Percentiles rank a stretch among this genome's conserved stretches.
These are phyloP conservation scores for Cyanocitta stelleri DNA, from an alignment of 2,113 vertebrate species.

Conservation along the genomic window DNA sequence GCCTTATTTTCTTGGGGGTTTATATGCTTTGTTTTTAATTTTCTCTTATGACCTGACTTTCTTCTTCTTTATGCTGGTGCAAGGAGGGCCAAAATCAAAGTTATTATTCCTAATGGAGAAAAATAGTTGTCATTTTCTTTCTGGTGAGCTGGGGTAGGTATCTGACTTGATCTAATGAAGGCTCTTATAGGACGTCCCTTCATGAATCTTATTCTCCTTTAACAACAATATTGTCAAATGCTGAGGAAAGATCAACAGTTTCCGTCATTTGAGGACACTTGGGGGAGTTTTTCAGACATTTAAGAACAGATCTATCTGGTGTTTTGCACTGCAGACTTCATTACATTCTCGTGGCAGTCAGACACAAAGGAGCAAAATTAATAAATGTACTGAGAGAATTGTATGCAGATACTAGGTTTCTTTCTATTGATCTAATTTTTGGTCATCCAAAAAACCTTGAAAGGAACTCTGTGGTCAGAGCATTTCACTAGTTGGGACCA, in stretches of 20 bases:
- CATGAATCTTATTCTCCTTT: background rate
- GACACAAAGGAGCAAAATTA: background rate
- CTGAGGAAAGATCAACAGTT: background rate
- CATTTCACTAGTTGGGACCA: background rate
- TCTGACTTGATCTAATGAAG: background rate
- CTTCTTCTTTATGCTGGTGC: background rate
- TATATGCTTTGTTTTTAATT: background rate
- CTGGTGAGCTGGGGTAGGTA: background rate
- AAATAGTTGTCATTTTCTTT: background rate
- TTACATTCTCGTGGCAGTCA: background rate
- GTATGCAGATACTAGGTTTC: background rate
- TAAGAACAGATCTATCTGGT: background rate
- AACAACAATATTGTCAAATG: background rate
- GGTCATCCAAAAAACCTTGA: background rate
- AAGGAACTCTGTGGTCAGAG: background rate
- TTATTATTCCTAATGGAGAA: background rate
- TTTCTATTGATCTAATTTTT: background rate
- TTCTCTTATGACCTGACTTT: background rate
- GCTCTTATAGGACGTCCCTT: background rate
- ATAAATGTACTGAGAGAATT: background rate
- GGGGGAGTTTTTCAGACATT: background rate
- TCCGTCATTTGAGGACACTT: background rate
- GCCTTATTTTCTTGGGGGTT: background rate
- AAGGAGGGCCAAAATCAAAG: background rate
- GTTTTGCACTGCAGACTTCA: background rate